Evolutionary conservation across 92 coral and sea anemone genomes (phyloP), one percentile per base, ranked within the genome.

Genomic region (Desmophyllum pertusum): DNA sequence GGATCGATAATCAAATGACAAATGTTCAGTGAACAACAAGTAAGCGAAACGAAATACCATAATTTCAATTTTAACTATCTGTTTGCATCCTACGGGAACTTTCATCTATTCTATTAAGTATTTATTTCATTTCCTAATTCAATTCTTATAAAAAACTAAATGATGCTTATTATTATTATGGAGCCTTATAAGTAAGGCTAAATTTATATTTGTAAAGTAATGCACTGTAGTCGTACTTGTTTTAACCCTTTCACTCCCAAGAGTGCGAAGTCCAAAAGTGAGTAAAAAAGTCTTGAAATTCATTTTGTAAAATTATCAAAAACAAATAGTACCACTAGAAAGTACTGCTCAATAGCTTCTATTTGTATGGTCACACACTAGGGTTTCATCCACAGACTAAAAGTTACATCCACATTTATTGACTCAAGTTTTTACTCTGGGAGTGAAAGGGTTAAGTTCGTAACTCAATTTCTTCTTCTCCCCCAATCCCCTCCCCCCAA

Each of bases 141-240:
- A 37, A 67, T 37, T 67, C 15, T 37, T 67, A 67, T 67, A 67
- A 67, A 50, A 67, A 67, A 67, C 72, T 67, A 36, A 67, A 67
- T 67, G 72, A 7, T 37, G 40, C 45, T 67, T 17, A 11, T 38
- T 67, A 36, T 19, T 37, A 67, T 18, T 37, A 37, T 37, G 41
- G 18, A 67, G 18, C 42, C 18, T 18, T 67, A 17, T 21, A 62
- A 31, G 25, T 17, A 67, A 67, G 23, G 11, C 36, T n/a, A 67
- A 67, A 21, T 67, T 67, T 21, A 19, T 37, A 38, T 67, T 67
- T 4, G 11, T 14, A 18, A 36, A 18, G 43, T 35, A n/a, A 33
- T 11, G 37, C 11, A 14, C 23, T 66, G 10, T 66, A 35, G 31
- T 25, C 8, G 45, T 35, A 7, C 18, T 59, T 21, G 3, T 57